Evolutionary conservation across 1,140 invertebrate species (phyloP), one percentile per base, ranked within the genome.

Genomic region (Cecropterus lyciades): DNA sequence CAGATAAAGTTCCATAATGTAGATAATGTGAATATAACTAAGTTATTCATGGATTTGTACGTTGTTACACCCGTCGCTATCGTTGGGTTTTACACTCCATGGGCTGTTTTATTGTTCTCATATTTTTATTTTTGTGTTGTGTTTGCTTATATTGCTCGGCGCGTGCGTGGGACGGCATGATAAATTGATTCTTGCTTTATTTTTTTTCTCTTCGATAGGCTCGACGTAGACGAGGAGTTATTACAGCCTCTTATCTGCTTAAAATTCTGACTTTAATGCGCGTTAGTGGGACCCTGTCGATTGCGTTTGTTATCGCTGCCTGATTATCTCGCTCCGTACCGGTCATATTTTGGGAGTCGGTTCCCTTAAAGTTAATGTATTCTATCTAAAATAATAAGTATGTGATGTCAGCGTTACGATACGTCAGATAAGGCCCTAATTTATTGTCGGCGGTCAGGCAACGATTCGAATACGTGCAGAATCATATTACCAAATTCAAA

Each of bases 11-110:
- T 87, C 82, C 85, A 80, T 82, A 80, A 77, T 92, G 87, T 91
- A 90, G 86, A 90, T 90, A 92, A 87, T 92, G 87, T 92, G 87
- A 90, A 92, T 90, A 90, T 89, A 85, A 87, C 81, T 88, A 88
- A 90, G 89, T 89, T 88, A 91, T 89, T 85, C 80, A 77, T 80
- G 78, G 80, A 80, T 75, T 59, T 77, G 79, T 84, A 80, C 73
- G 64, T 70, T 68, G 59, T 77, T 82, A 76, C 70, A 75, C 73
- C 72, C 16, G 80, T 78, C 79, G 79, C 77, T 82, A 85, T 91
- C 89, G 86, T 92, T 92, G 89, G 79, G 87, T 89, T 89, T 92
- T 92, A 92, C 86, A 82, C 82, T 82, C 73, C 76, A 87, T 75
- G 80, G 75, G 80, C 76, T 82, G 80, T 84, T 83, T 85, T 43